These are phyloP conservation scores for Toxotes chatareus DNA, from an alignment of 2,113 vertebrate genomes.

Conservation along the genomic window DNA sequence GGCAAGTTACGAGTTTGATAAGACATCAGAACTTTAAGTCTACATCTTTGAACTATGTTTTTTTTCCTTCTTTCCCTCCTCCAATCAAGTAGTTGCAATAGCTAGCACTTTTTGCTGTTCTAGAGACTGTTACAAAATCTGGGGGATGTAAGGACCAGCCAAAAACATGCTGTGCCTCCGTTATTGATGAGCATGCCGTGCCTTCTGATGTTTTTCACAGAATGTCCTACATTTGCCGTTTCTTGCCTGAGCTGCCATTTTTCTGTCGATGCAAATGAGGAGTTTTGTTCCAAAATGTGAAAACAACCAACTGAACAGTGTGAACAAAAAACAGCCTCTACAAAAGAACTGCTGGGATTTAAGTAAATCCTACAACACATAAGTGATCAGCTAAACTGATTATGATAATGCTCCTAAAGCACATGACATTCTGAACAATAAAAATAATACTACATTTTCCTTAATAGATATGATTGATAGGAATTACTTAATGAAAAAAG, in stretches of 20 bases:
- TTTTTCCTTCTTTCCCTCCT: conserved; percentile 68
- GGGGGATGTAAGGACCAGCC: conserved; percentile 73
- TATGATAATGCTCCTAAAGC: not conserved
- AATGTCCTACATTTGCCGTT: conserved; percentile 72
- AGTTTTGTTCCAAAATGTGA: conserved; percentile 64
- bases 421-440: conserved; percentile 4
- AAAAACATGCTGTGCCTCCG: conserved; percentile 72
- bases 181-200: conserved; percentile 74
- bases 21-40: conserved; percentile 75
- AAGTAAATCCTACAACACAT: conserved; percentile 38
- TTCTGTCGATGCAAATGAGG: conserved; percentile 63
- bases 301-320: conserved; percentile 55
- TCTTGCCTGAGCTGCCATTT: conserved; percentile 55
- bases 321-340: conserved; percentile 28
- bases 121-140: conserved; percentile 75
- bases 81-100: conserved; percentile 64
- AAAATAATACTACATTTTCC: not conserved
- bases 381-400: conserved; percentile 10
- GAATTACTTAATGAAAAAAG: not conserved
- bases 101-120: conserved; percentile 63
- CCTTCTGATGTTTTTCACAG: conserved; percentile 75
- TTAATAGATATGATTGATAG: not conserved
- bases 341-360: conserved; percentile 48
- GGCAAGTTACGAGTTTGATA: conserved; percentile 73
- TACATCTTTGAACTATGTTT: conserved; percentile 79